A percentile compares a stretch with the other conserved stretches of the same genome.
phyloP scores from a whole-genome alignment of 2,113 vertebrate genomes.

The Hemiscyllium ocellatum region DNA sequence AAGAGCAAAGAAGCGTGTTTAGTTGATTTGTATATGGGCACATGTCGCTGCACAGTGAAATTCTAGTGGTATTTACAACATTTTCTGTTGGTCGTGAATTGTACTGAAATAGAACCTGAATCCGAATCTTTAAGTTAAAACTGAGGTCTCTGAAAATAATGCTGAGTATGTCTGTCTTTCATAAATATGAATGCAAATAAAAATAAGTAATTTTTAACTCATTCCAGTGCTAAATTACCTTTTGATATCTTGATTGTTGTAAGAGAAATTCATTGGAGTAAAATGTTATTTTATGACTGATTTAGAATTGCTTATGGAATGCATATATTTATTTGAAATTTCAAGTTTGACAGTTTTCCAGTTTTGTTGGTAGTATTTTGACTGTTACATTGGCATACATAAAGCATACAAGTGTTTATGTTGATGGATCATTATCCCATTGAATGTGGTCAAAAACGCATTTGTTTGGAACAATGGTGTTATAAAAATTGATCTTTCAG shows the following conservation, averaged over 20 bases:
- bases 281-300: not conserved
- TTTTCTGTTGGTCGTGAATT: not conserved
- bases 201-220: not conserved
- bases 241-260: not conserved
- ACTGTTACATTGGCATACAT: not conserved
- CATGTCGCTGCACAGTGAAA: not conserved
- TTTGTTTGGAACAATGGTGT: not conserved
- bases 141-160: not conserved
- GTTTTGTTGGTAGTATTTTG: not conserved
- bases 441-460: not conserved
- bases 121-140: not conserved
- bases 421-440: not conserved
- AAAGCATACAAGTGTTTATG: not conserved
- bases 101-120: not conserved
- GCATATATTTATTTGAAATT: not conserved
- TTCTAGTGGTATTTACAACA: not conserved
- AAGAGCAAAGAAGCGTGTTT: not conserved
- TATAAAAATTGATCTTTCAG: not conserved
- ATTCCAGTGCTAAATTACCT: not conserved
- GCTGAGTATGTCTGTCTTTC: not conserved
- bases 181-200: not conserved
- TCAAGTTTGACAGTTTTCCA: not conserved
- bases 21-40: not conserved
- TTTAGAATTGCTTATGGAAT: not conserved
- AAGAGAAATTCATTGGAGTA: not conserved